These are phyloP conservation scores for Heliconius hewitsoni DNA, from an alignment of 1,140 invertebrate genomes.

Conservation along the genomic window DNA sequence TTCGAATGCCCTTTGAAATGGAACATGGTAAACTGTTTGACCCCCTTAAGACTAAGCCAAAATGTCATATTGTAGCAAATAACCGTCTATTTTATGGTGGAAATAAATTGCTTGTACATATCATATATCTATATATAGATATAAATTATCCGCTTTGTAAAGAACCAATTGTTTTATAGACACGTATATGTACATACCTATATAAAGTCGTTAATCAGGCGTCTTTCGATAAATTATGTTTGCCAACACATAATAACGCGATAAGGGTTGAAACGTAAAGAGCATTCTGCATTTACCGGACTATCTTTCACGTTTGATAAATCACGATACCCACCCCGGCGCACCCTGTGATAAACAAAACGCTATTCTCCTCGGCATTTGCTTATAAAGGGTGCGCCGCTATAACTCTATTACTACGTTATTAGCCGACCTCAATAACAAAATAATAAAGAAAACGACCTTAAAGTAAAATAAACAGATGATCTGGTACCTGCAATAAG, in stretches of 20 bases:
- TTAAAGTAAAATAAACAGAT: conserved; percentile 78
- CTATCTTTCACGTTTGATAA: conserved; percentile 54
- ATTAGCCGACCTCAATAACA: conserved; percentile 63
- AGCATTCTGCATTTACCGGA: conserved; percentile 33
- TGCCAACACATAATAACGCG: conserved; percentile 37
- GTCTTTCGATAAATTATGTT: conserved; percentile 33
- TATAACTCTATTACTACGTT: conserved; percentile 64
- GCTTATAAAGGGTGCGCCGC: conserved; percentile 63
- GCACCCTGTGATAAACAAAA: conserved; percentile 63
- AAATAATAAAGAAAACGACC: conserved; percentile 68
- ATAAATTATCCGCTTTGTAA: not conserved
- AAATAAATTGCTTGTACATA: not conserved
- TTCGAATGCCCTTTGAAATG: not conserved
- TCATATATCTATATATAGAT: not conserved
- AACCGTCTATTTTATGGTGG: conserved; percentile 6
- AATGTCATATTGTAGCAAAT: conserved; percentile 12
- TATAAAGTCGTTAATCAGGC: not conserved
- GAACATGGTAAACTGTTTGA: conserved; percentile 2
- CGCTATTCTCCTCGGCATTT: conserved; percentile 68
- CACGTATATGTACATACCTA: not conserved
- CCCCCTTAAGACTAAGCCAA: conserved; percentile 9
- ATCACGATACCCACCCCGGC: conserved; percentile 62
- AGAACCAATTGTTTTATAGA: not conserved
- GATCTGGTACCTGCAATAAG: conserved; percentile 73
- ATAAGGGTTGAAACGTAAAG: conserved; percentile 37